Base-by-base conservation (phyloP, 2,888 invertebrate genomes). In the Salpingus planirostris region DNA sequence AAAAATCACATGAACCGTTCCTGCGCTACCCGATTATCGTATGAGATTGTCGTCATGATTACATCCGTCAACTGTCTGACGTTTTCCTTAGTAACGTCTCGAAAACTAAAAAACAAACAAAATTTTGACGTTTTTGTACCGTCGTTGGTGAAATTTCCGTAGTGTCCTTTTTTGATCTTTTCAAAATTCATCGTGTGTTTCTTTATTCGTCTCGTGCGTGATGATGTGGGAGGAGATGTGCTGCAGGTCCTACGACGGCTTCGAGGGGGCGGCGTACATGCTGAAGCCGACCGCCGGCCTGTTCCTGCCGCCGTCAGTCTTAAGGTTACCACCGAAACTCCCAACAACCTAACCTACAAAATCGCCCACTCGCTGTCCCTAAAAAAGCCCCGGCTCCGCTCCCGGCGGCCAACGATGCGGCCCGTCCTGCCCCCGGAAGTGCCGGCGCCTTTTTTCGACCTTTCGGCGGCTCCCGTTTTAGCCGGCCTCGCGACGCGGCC, bases 261-360 rank as follows among this genome's bases (percentile, higher is more conserved):
- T 18, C 8, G 18, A 18, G 43, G 32, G 41, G 29, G 28, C 26
- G 25, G 27, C 36, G 21, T 34, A 36, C 31, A 29, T 28, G n/a
- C n/a, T n/a, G 24, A 33, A 38, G 28, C 33, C 29, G 11, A 24
- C 23, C 33, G 29, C 28, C 24, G 36, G 34, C 18, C 33, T 36
- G 27, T 41, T 42, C 39, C 39, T 46, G 43, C 43, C 44, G 38
- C 45, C 50, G 42, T 31, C 51, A 43, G 46, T 45, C 44, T 43
- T 50, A 43, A 54, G 50, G 54, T 54, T 49, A 51, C 42, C 18
- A 18, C 5, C 5, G 5, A 18, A 18, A 18, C 5, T 18, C 18
- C 18, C 5, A 6, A 6, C 18, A 18, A 8, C 18, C 8, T 8
- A 18, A 18, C 18, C 18, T 18, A 8, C 18, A 18, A 8, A 5